Evolutionary conservation across 2,888 invertebrate genomes (phyloP), one percentile per base, ranked within the genome.

Genomic region (Drosophila pegasa): DNA sequence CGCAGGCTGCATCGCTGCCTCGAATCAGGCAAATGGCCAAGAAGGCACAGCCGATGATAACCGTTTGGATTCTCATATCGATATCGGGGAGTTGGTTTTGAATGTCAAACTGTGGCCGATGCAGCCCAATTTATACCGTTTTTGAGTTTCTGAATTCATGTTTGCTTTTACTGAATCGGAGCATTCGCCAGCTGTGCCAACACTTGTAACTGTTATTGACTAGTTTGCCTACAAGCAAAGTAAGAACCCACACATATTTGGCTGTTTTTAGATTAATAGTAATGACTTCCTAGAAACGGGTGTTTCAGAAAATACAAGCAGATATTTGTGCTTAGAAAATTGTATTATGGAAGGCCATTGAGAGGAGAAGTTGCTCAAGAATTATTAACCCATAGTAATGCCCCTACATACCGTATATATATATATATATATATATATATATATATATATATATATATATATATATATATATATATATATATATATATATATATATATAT

Each of bases 1-100:
- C 22, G 10, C 58, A 63, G 0, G 5, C 16, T 2, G 64, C 64
- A 27, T 56, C n/a, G 20, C 27, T 40, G 45, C 38, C 12, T 4
- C 8, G n/a, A 12, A 51, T 29, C 3, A 43, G 3, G 40, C 58
- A 57, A 12, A 67, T 41, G n/a, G 51, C 52, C 67, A 67, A 29
- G 22, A 67, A 6, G 52, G 47, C 68, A 20, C 38, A 67, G 22
- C 51, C 29, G 1, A 65, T 16, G 37, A 65, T 37, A 5, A 51
- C 37, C 8, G 51, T 57, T 56, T 47, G 31, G 6, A 50, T 29
- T 31, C 52, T 51, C 66, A 67, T 67, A 9, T 41, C 7, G 52
- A 16, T 43, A 10, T 10, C 33, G 9, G 18, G 7, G 29, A 10
- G 38, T 29, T 58, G 37, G 20, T 50, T 22, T 20, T 6, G 50